Base-by-base conservation (phyloP, 2,888 invertebrate genomes). In the Dynastes grantii region DNA sequence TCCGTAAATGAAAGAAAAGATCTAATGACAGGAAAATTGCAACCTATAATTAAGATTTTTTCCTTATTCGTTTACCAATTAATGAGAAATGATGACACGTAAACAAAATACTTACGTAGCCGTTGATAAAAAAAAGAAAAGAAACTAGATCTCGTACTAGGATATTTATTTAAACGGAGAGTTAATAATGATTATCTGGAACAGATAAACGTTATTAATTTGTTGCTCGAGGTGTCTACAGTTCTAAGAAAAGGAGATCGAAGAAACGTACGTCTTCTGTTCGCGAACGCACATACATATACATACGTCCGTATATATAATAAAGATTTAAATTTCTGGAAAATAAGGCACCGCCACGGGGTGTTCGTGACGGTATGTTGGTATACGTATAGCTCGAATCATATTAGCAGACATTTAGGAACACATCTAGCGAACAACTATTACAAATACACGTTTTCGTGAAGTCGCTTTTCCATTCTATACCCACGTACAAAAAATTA, bases 41-140 rank as follows among this genome's bases (percentile, higher is more conserved):
- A 71, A 78, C 64, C 71, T 76, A 61, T 76, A 80, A 76, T 76
- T 78, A 80, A 8, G 2, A 71, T 75, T 58, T 55, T 65, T 78
- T 63, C 32, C 70, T 76, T 76, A 58, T 76, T 76, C 65, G 65
- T 68, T 68, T 75, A 76, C 76, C 64, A 68, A 68, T 61, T 61
- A 45, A 75, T 75, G 49, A 75, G 45, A 61, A 75, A 29, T 49
- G 61, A 61, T 61, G 61, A 40, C 71, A 58, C 27, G 29, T 45
- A 75, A 61, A 45, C 55, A 55, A 32, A 45, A 40, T 45, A 29
- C 55, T 5, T 13, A 32, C 40, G 9, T 71, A 70, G 22, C 64
- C 13, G 64, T 11, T 3, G 32, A 32, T 55, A 37, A 32, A 71
- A 55, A 61, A 61, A 75, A 40, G 61, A 75, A 1, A 5, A 13